These are phyloP conservation scores for Onchidella celtica DNA, from an alignment of 2,888 invertebrate species.

Conservation along the genomic window DNA sequence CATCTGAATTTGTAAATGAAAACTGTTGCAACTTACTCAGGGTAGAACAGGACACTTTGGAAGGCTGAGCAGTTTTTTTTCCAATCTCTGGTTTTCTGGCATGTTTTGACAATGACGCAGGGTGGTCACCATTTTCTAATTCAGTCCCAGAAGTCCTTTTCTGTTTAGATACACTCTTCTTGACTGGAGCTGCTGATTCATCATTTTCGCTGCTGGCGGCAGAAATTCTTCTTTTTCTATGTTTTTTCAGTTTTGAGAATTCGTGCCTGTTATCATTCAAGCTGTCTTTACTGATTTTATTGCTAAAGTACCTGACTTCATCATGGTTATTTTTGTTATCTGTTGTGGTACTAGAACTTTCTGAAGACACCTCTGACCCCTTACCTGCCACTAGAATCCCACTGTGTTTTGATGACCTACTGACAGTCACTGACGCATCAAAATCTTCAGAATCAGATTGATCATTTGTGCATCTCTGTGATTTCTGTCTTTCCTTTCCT, in stretches of 20 bases:
- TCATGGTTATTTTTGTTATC: neutral
- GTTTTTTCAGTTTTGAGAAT: neutral
- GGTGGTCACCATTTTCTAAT: neutral
- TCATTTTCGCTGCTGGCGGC: slow-evolving; percentile 5
- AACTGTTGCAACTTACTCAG: slow-evolving; percentile 52
- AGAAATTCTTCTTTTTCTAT: slow-evolving; percentile 12
- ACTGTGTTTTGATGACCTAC: neutral
- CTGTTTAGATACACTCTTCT: neutral
- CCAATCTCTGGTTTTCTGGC: too few relatives aligned
- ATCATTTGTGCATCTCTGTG: neutral
- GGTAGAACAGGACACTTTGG: slow-evolving; percentile 34
- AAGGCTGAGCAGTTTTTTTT: neutral
- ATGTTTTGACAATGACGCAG: too few relatives aligned
- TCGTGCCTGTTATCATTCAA: neutral
- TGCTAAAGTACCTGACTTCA: neutral
- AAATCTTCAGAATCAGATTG: too few relatives aligned
- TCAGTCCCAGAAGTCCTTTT: neutral
- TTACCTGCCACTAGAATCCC: neutral
- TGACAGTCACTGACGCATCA: neutral
- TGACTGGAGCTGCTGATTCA: too few relatives aligned
- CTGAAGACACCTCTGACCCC: neutral
- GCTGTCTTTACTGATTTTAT: neutral
- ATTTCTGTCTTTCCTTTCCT: neutral
- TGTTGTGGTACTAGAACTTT: neutral
- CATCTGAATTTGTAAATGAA: slow-evolving; percentile 40